Conservation (phyloP, 2,797 vertebrate species). For the Chlorospingus flavigularis region DNA sequence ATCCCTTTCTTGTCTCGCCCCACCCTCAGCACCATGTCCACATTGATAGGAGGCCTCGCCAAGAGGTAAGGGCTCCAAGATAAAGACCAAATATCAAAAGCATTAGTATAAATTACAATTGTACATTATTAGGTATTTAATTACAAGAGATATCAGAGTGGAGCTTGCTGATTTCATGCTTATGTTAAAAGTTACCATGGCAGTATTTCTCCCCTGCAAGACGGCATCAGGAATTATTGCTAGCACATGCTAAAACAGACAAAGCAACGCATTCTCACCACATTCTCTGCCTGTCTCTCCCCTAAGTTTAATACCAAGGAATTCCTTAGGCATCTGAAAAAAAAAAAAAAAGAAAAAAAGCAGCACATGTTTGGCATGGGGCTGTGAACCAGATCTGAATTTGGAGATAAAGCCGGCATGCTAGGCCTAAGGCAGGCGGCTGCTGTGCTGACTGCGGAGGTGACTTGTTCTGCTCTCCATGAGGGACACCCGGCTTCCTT, state of each 20-base stretch:
- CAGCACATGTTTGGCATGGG: constrained; percentile 37
- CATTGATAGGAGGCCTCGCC: constrained; percentile 30
- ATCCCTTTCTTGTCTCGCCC: constrained; percentile 48
- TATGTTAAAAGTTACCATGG: constrained; percentile 46
- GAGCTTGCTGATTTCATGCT: constrained; percentile 47
- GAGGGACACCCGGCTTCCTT: constrained; percentile 1
- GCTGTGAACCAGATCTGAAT: constrained; percentile 56
- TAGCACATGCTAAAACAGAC: constrained; percentile 64
- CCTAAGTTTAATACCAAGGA: constrained; percentile 52
- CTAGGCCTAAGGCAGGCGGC: constrained; percentile 25
- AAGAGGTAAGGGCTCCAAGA: constrained; percentile 51
- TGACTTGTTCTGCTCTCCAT: constrained; percentile 14
- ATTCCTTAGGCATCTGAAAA: constrained; percentile 48
- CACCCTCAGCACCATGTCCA: constrained; percentile 50
- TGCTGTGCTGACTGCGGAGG: constrained; percentile 4
- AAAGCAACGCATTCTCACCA: constrained; percentile 42
- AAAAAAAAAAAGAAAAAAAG: neutral
- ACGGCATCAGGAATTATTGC: constrained; percentile 40
- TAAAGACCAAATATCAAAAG: constrained; percentile 54
- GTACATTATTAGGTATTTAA: constrained; percentile 62
- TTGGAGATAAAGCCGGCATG: constrained; percentile 45
- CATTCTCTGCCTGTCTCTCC: constrained; percentile 28
- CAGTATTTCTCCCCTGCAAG: constrained; percentile 29
- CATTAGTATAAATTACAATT: constrained; percentile 66
- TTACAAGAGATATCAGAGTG: constrained; percentile 43